These are phyloP conservation scores for Triops longicaudatus DNA, from an alignment of 1,140 invertebrate genomes.

Conservation along the genomic window DNA sequence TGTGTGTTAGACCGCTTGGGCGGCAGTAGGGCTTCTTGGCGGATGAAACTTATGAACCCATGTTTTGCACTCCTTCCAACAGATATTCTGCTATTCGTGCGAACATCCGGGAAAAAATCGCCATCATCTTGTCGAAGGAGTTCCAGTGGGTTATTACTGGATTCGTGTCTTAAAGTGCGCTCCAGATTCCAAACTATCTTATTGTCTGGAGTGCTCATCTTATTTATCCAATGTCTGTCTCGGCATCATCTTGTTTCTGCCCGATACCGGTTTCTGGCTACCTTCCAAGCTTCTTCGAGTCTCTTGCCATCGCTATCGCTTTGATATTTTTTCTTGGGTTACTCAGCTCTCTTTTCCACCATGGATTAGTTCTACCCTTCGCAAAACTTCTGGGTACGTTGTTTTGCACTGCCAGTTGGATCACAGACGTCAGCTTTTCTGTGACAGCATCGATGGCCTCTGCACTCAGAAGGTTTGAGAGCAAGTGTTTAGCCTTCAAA, in stretches of 20 bases:
- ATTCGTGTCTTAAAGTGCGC: no score
- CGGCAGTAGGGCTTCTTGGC: neutral
- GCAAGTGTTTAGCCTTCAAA: no score
- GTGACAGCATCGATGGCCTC: neutral
- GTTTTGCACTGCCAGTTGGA: neutral
- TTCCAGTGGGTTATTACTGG: neutral
- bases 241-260: no score
- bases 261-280: no score
- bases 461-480: neutral
- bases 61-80: neutral
- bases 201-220: no score
- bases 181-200: no score
- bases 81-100: neutral
- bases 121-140: constrained; percentile 17
- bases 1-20: neutral
- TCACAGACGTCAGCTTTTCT: neutral
- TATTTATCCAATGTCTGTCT: no score
- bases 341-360: neutral
- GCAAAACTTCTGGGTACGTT: neutral
- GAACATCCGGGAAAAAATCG: neutral
- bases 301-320: no score
- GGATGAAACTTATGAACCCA: neutral
- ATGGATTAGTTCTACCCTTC: neutral
- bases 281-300: no score
- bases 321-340: no score